These are phyloP conservation scores for Dolomedes plantarius DNA, from an alignment of 2,888 invertebrate genomes.

Conservation along the genomic window DNA sequence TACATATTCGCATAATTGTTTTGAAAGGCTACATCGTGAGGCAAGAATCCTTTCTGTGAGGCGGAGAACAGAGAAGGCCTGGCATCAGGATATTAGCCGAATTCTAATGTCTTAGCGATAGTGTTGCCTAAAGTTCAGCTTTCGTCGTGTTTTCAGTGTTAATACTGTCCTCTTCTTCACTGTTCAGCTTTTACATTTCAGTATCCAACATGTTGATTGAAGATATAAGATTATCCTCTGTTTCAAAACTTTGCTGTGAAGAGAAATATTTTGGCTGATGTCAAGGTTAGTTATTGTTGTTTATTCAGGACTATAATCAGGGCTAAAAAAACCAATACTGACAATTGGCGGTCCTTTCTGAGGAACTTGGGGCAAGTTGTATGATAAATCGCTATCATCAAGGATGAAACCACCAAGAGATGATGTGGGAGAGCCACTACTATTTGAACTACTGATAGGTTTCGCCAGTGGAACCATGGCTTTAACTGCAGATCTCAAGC, in stretches of 20 bases:
- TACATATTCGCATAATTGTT: too few relatives aligned
- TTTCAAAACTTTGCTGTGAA: not conserved
- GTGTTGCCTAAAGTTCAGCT: too few relatives aligned
- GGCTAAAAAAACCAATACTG: conserved; percentile 8
- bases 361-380: conserved; percentile 32
- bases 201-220: conserved; percentile 44
- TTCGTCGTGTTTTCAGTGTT: conserved; percentile 16
- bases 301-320: conserved; percentile 33
- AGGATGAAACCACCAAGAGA: conserved; percentile 35
- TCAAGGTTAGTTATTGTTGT: conserved; percentile 32
- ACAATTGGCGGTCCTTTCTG: conserved; percentile 37
- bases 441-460: conserved; percentile 53
- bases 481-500: conserved; percentile 75
- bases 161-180: conserved; percentile 13
- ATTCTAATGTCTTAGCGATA: too few relatives aligned
- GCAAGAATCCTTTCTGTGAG: too few relatives aligned
- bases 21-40: too few relatives aligned
- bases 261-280: conserved; percentile 11
- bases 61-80: too few relatives aligned
- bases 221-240: conserved; percentile 34
- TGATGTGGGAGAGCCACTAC: conserved; percentile 62
- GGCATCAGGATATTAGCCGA: too few relatives aligned
- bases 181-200: conserved; percentile 50
- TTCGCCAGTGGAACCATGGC: conserved; percentile 75
- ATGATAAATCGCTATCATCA: conserved; percentile 21